Conservation (phyloP, 2,113 vertebrate species). For the Setophaga coronata region DNA sequence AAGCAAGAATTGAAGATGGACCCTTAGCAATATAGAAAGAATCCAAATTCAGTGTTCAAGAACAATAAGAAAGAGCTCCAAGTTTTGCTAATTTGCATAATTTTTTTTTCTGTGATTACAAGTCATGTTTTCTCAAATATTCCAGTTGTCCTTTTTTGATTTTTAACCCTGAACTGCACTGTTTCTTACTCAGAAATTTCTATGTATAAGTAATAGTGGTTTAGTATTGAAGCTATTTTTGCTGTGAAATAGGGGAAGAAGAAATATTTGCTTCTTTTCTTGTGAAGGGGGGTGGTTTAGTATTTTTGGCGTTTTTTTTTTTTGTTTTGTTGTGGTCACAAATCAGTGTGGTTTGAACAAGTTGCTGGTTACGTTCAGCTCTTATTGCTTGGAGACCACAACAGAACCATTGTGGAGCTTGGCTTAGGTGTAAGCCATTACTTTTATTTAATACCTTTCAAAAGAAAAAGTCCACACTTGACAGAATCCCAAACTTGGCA, state of each 20-base stretch:
- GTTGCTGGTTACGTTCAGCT: background rate
- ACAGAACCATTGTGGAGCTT: background rate
- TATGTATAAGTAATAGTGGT: background rate
- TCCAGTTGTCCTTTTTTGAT: background rate
- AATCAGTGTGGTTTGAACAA: background rate
- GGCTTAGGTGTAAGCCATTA: background rate
- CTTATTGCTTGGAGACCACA: fast-evolving
- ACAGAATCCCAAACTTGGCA: background rate
- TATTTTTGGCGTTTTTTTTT: background rate
- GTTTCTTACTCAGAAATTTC: background rate
- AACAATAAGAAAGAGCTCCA: background rate
- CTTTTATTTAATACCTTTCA: background rate
- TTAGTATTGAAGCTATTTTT: background rate
- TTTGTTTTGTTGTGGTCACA: background rate
- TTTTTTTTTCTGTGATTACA: background rate
- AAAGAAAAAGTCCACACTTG: background rate
- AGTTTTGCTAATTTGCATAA: background rate
- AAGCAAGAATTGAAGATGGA: background rate
- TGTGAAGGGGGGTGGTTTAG: background rate
- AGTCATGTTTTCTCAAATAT: background rate
- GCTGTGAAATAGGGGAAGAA: background rate
- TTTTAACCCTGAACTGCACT: background rate
- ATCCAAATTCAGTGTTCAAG: background rate
- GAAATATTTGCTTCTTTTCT: background rate
- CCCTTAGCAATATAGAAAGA: background rate